These are phyloP conservation scores for Muscina levida DNA, from an alignment of 2,888 invertebrate genomes.

Conservation along the genomic window DNA sequence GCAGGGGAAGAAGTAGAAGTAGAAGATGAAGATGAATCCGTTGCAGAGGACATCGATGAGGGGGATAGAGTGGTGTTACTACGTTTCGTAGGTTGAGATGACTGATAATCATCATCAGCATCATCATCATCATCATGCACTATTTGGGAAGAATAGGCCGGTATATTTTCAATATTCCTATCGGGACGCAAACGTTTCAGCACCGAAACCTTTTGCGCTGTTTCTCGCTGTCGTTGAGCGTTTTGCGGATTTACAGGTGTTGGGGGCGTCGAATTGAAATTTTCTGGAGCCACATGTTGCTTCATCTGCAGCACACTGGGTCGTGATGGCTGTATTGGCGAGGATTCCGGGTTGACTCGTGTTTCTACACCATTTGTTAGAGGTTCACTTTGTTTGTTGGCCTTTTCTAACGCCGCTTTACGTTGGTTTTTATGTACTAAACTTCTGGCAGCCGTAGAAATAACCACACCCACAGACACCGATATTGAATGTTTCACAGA, in stretches of 20 bases:
- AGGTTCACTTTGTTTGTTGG: slow-evolving; percentile 22
- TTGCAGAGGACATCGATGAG: slow-evolving; percentile 19
- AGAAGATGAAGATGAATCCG: slow-evolving; percentile 15
- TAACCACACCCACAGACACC: slow-evolving; percentile 79
- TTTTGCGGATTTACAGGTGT: slow-evolving; percentile 26
- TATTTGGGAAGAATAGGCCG: no score
- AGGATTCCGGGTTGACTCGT: slow-evolving; percentile 25
- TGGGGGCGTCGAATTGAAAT: not conserved
- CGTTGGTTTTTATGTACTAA: slow-evolving; percentile 65
- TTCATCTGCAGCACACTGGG: slow-evolving; percentile 64
- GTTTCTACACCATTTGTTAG: slow-evolving; percentile 25
- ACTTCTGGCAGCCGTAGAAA: slow-evolving; percentile 76
- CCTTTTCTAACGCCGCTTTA: slow-evolving; percentile 6
- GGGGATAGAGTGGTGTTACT: slow-evolving; percentile 19
- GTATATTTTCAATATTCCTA: slow-evolving; percentile 3
- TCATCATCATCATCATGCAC: slow-evolving; percentile 5
- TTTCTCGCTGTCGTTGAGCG: slow-evolving; percentile 28
- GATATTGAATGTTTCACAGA: slow-evolving; percentile 79
- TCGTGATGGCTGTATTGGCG: slow-evolving; percentile 31
- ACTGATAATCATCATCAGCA: slow-evolving; percentile 18
- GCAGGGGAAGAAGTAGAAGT: slow-evolving; percentile 32
- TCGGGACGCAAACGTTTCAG: slow-evolving; percentile 64
- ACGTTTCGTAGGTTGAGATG: slow-evolving; percentile 59
- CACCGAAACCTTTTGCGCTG: slow-evolving; percentile 53
- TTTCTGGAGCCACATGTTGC: slow-evolving; percentile 32